A percentile compares a stretch with the other conserved stretches of the same genome.
phyloP scores from a whole-genome alignment of 2,797 vertebrate species.

The Pseudocheirus occidentalis region DNA sequence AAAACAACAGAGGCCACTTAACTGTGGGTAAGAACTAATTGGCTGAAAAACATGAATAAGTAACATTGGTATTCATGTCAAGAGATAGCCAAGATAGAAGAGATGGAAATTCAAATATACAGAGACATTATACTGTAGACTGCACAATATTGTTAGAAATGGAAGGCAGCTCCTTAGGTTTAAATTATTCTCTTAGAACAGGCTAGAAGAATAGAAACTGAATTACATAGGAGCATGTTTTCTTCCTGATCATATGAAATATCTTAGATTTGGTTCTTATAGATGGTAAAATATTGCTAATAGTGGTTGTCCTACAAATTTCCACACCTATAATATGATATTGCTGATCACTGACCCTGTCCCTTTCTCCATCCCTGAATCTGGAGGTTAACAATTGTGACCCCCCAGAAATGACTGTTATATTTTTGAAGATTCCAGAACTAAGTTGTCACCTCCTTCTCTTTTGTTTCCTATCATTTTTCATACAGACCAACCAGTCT shows the following conservation, averaged over 20 bases:
- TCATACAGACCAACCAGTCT: not conserved
- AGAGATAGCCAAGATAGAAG: conserved; percentile 55
- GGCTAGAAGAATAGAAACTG: conserved; percentile 37
- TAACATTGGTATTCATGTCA: conserved; percentile 65
- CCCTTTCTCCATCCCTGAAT: not conserved
- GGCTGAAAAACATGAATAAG: conserved; percentile 73
- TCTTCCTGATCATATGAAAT: conserved; percentile 36
- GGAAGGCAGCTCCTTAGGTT: conserved; percentile 40
- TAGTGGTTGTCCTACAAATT: conserved; percentile 25
- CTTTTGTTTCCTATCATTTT: not conserved
- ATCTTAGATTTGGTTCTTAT: conserved; percentile 57
- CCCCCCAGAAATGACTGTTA: conserved; percentile 5
- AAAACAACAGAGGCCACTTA: conserved; percentile 52
- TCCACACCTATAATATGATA: conserved; percentile 42
- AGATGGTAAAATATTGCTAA: conserved; percentile 53
- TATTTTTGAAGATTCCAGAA: not conserved
- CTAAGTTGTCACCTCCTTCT: not conserved
- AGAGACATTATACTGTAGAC: not conserved
- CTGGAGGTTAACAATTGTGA: conserved; percentile 50
- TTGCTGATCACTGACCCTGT: not conserved
- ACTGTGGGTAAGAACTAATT: conserved; percentile 67
- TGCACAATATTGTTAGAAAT: conserved; percentile 48
- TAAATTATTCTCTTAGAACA: conserved; percentile 24
- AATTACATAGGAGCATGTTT: conserved; percentile 38
- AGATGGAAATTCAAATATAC: conserved; percentile 36